phyloP scores from a whole-genome alignment of 2,113 vertebrate species.

The Danionella cerebrum region DNA sequence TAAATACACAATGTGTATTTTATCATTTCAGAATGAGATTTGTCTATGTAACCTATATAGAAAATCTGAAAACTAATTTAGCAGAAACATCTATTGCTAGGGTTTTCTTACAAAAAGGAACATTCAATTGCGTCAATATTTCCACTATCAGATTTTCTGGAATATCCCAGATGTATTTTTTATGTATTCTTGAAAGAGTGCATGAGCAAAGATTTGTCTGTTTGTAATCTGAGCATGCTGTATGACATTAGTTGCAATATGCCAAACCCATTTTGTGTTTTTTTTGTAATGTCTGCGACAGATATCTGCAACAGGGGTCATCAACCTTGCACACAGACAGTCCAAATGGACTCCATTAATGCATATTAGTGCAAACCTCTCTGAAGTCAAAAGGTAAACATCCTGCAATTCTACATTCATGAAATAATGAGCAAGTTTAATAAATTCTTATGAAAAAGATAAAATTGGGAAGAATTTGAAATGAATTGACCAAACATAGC shows the following conservation, averaged over 20 bases:
- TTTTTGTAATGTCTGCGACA: conserved; percentile 38
- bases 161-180: neutral
- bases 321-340: conserved; percentile 57
- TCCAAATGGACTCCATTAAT: conserved; percentile 53
- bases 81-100: no score
- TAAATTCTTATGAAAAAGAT: no score
- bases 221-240: conserved; percentile 8
- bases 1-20: no score
- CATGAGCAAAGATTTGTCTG: neutral
- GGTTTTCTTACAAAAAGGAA: no score
- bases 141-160: neutral
- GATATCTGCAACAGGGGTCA: conserved; percentile 37
- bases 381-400: conserved; percentile 52
- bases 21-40: no score
- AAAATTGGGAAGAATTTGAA: no score
- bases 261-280: neutral
- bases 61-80: no score
- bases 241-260: neutral
- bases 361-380: conserved; percentile 51
- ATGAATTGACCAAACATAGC: no score
- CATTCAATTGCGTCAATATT: neutral
- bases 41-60: no score
- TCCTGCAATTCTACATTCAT: no score
- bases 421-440: no score
- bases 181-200: neutral